phyloP scores from a whole-genome alignment of 2,888 invertebrate species.

The Drosophila mayaguana region DNA sequence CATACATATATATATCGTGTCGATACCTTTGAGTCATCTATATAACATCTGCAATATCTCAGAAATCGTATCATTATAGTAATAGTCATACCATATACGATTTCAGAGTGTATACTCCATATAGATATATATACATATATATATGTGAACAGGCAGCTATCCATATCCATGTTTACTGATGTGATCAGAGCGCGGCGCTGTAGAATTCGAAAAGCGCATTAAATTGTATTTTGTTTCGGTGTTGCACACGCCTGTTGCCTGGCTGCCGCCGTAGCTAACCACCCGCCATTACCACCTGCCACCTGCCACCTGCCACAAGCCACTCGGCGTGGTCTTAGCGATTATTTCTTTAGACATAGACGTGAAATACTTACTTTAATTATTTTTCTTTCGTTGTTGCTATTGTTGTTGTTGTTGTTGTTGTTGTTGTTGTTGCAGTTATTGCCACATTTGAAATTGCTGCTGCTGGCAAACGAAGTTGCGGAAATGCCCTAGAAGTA shows the following conservation, averaged over 20 bases:
- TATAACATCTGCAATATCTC: not conserved
- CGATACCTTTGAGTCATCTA: not conserved
- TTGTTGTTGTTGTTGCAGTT: conserved; percentile 13
- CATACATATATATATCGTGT: no score
- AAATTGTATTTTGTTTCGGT: conserved; percentile 73
- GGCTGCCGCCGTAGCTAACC: conserved; percentile 10
- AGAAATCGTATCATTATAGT: not conserved
- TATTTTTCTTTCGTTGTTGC: conserved; percentile 33
- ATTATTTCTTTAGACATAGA: conserved; percentile 40
- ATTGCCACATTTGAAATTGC: conserved; percentile 26
- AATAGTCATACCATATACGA: not conserved
- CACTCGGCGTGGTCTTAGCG: conserved; percentile 23
- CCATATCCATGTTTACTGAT: conserved; percentile 27
- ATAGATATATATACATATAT: not conserved
- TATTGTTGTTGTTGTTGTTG: conserved; percentile 12
- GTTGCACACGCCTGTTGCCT: conserved; percentile 57
- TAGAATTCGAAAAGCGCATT: conserved; percentile 69
- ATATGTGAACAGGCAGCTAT: not conserved
- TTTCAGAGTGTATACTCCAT: conserved; percentile 22
- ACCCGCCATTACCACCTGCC: conserved; percentile 15
- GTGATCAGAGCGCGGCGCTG: conserved; percentile 44
- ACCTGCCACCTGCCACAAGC: conserved; percentile 13
- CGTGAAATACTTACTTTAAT: conserved; percentile 41
- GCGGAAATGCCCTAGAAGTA: conserved; percentile 28
- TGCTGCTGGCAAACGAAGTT: conserved; percentile 5